Conservation (phyloP, 2,113 vertebrate species). For the Psephotus haematonotus region DNA sequence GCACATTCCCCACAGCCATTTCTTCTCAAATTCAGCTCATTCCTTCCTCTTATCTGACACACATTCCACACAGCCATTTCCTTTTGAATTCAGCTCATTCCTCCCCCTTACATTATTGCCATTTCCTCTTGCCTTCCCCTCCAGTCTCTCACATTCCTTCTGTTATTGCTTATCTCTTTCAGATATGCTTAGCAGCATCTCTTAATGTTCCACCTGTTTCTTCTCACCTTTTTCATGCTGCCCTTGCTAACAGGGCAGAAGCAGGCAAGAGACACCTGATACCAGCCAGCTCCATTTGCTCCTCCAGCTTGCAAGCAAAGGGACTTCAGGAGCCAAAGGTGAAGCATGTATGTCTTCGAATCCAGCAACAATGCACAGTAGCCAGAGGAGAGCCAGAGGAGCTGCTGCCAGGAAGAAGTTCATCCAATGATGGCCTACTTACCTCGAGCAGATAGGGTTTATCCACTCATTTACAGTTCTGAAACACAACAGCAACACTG, state of each 20-base stretch:
- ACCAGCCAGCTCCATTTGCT: not conserved
- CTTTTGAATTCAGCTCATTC: not conserved
- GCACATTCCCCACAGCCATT: not conserved
- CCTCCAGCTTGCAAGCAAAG: not conserved
- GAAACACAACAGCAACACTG: not conserved
- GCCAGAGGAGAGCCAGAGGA: not conserved
- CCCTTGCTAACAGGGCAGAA: not conserved
- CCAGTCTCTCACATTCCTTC: not conserved
- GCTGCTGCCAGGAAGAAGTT: not conserved
- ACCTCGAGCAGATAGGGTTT: not conserved
- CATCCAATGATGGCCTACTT: not conserved
- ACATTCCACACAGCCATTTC: not conserved
- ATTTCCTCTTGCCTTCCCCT: not conserved
- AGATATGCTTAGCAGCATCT: not conserved
- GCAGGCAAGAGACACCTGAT: not conserved
- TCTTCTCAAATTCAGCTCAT: not conserved
- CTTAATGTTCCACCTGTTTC: not conserved
- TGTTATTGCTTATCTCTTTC: not conserved
- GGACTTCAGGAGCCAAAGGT: not conserved
- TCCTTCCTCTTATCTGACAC: not conserved
- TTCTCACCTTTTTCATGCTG: not conserved
- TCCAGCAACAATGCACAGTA: not conserved
- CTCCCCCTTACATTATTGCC: not conserved
- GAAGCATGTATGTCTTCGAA: rapidly evolving
- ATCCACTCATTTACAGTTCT: not conserved